Evolutionary conservation across 2,113 vertebrate species (phyloP).

Genomic region (Athene noctua): DNA sequence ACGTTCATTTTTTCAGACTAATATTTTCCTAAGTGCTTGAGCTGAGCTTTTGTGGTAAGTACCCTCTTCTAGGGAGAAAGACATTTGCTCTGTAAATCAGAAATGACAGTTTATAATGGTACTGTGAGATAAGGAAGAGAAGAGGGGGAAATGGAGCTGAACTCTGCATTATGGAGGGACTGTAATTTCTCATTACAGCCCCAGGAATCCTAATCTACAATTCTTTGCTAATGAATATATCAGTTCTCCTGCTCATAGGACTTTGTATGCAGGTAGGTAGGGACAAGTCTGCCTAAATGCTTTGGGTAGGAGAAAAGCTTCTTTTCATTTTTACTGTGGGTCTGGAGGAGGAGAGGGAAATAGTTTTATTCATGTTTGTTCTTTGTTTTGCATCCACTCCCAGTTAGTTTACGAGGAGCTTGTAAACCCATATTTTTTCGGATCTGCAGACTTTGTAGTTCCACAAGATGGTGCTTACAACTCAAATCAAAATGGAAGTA

Average conservation of each 20-base stretch:
- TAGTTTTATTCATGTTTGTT: background rate
- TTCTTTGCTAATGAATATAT: background rate
- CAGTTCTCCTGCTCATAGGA: background rate
- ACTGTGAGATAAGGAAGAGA: background rate
- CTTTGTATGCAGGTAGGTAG: background rate
- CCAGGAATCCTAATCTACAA: background rate
- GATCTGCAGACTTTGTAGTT: background rate
- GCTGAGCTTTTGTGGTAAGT: background rate
- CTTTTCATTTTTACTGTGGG: background rate
- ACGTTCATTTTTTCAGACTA: background rate
- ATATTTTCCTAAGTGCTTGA: background rate
- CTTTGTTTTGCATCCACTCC: background rate
- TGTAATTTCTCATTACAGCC: background rate
- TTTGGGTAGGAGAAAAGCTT: background rate
- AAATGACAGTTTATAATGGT: background rate
- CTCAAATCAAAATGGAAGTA: slow-evolving; percentile 39
- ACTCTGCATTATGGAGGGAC: background rate
- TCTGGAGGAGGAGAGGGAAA: background rate
- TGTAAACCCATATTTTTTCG: background rate
- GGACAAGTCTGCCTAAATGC: background rate
- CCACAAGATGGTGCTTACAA: slow-evolving; percentile 44
- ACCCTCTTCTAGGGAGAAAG: background rate
- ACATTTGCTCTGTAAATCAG: background rate
- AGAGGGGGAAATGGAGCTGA: background rate
- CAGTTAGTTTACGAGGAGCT: background rate